Percentiles rank a stretch among this genome's conserved stretches.
Evolutionary conservation across 2,797 vertebrate genomes (phyloP).

Genomic region (Paedocypris micromegethes): DNA sequence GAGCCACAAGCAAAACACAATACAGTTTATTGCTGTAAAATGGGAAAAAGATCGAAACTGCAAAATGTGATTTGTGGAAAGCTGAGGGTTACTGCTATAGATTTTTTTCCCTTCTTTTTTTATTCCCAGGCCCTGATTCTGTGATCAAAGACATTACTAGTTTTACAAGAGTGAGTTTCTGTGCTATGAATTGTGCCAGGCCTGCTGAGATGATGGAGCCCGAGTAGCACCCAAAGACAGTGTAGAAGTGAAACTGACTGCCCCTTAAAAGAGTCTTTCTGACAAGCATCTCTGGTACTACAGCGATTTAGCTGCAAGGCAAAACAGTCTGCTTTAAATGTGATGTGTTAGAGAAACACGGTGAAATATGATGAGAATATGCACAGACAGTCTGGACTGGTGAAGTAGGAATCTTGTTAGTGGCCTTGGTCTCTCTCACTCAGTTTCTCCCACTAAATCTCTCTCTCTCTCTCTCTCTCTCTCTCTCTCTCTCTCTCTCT

Average conservation of each 20-base stretch:
- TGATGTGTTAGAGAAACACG: slow-evolving; percentile 21
- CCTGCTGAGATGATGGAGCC: background rate
- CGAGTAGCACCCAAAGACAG: background rate
- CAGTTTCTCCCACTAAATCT: no score
- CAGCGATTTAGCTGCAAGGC: slow-evolving; percentile 29
- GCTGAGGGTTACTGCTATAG: no score
- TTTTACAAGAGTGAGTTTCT: background rate
- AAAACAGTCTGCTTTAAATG: slow-evolving; percentile 30
- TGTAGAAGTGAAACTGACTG: background rate
- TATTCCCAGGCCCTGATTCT: background rate
- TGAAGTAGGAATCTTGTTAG: slow-evolving; percentile 19
- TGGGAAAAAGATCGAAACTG: no score
- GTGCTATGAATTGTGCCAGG: background rate
- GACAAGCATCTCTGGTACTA: slow-evolving; percentile 18
- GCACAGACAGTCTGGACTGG: slow-evolving; percentile 22
- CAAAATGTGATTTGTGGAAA: no score
- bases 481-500: background rate
- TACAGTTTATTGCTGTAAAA: no score
- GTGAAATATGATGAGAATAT: slow-evolving; percentile 39
- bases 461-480: no score
- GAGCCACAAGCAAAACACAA: no score
- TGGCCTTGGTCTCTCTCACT: slow-evolving; percentile 1
- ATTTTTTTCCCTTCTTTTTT: background rate
- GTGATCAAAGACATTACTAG: background rate
- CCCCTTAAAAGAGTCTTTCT: slow-evolving; percentile 13